Evolutionary conservation across 2,888 invertebrate species (phyloP), one percentile per base, ranked within the genome.

Genomic region (Tetranychus truncatus): DNA sequence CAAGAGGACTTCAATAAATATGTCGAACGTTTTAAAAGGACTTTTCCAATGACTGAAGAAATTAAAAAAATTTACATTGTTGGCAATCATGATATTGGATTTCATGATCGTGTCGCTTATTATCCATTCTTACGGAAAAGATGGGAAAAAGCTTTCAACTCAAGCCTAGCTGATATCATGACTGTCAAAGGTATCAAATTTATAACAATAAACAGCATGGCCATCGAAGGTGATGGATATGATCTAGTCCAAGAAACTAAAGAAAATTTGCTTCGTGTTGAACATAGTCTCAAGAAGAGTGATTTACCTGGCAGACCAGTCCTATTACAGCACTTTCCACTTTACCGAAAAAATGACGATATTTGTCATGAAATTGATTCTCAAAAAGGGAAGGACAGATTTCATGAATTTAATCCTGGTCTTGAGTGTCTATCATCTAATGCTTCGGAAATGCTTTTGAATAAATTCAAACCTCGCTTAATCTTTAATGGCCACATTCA

Each of bases 21-120:
- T 84, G 88, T 92, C 0, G 83, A 87, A 75, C 87, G 93, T 78
- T 97, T 95, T 81, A 84, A 89, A 76, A 86, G 85, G 74, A 83
- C 96, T 78, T 99, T 99, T 82, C 89, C 92, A 6, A 66, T 66
- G 66, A 20, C 18, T 66, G 83, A 86, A 66, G 84, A 84, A 8
- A 88, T 88, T 1, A 84, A 87, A 75, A 83, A 91, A 78, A 89
- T 90, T 82, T 87, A 90, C 73, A 88, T 91, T 21, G 91, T 89
- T 72, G 97, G 99, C 15, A 99, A 99, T 84, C 97, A 99, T 85
- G 99, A 99, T 82, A 89, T 97, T 80, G 97, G 97, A 76, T 97
- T 95, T 83, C 97, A 99, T 85, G 76, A 75, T 69, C 9, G 20
- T 11, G 24, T 72, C 5, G 15, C 20, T 15, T 5, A 7, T 21